These are phyloP conservation scores for Austrolebias charrua DNA, from an alignment of 2,797 vertebrate species.

Conservation along the genomic window DNA sequence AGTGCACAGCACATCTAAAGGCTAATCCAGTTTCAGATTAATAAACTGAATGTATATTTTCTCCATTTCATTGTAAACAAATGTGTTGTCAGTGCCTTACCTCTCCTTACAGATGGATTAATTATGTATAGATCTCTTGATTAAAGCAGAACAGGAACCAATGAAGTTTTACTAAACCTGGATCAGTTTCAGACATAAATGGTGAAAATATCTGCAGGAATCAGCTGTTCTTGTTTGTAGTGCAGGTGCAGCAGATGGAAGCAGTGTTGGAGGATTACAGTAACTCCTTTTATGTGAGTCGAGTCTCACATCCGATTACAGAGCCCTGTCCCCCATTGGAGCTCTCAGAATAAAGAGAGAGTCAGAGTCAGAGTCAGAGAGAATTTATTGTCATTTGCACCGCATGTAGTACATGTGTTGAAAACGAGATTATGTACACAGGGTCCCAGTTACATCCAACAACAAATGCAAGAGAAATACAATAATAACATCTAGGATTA, in stretches of 20 bases:
- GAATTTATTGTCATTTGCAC: no score
- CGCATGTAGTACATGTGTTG: no score
- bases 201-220: no score
- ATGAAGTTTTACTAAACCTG: no score
- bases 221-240: conserved; percentile 12
- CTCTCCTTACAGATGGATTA: not conserved
- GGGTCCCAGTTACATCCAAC: no score
- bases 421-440: no score
- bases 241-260: conserved; percentile 63
- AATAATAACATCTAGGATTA: no score
- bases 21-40: conserved; percentile 33
- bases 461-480: no score
- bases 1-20: conserved; percentile 3
- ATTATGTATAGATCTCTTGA: not conserved
- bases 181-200: no score
- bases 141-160: no score
- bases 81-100: not conserved
- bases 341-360: no score
- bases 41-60: conserved; percentile 22
- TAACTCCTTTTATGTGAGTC: conserved; percentile 70
- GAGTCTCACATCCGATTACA: conserved; percentile 62
- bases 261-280: conserved; percentile 73
- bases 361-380: no score
- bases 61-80: not conserved
- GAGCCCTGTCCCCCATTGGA: conserved; percentile 24